phyloP scores from a whole-genome alignment of 2,888 invertebrate genomes.

The Drosophila suboccidentalis region DNA sequence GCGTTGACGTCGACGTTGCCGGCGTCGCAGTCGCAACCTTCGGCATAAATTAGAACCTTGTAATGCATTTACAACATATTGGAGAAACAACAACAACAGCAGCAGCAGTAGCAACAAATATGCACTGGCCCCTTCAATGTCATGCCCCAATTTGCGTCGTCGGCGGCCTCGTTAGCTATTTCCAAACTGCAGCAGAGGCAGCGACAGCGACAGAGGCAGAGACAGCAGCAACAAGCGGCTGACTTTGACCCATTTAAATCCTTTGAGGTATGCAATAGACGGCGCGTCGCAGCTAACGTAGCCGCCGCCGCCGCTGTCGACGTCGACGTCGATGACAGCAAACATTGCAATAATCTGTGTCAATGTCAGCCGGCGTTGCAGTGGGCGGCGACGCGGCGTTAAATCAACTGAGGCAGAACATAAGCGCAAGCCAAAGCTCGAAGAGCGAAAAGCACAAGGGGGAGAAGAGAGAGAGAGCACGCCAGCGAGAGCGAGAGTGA shows the following conservation, averaged over 20 bases:
- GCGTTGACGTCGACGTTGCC: constrained; percentile 12
- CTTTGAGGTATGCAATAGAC: constrained; percentile 69
- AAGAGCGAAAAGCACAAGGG: constrained; percentile 30
- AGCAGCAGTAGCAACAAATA: constrained; percentile 29
- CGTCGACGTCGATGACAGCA: constrained; percentile 33
- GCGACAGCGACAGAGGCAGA: constrained; percentile 20
- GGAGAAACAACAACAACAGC: constrained; percentile 35
- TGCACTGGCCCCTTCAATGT: constrained; percentile 58
- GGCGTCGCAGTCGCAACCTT: constrained; percentile 50
- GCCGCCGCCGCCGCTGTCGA: constrained; percentile 27
- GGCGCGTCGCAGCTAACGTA: constrained; percentile 17
- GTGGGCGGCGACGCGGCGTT: constrained; percentile 66
- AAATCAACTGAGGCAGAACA: constrained; percentile 79
- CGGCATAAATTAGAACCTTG: constrained; percentile 63
- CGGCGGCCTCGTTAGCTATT: constrained; percentile 69
- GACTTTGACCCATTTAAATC: constrained; percentile 83
- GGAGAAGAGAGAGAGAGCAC: constrained; percentile 2
- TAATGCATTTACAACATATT: constrained; percentile 59
- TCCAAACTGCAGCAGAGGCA: constrained; percentile 66
- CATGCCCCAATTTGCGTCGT: constrained; percentile 75
- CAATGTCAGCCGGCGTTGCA: constrained; percentile 78
- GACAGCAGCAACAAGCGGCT: constrained; percentile 60
- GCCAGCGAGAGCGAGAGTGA: constrained; percentile 12
- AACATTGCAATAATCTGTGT: constrained; percentile 76
- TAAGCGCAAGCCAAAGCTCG: constrained; percentile 43